Conservation (phyloP, 2,113 vertebrate genomes). For the Cichladusa arquata region DNA sequence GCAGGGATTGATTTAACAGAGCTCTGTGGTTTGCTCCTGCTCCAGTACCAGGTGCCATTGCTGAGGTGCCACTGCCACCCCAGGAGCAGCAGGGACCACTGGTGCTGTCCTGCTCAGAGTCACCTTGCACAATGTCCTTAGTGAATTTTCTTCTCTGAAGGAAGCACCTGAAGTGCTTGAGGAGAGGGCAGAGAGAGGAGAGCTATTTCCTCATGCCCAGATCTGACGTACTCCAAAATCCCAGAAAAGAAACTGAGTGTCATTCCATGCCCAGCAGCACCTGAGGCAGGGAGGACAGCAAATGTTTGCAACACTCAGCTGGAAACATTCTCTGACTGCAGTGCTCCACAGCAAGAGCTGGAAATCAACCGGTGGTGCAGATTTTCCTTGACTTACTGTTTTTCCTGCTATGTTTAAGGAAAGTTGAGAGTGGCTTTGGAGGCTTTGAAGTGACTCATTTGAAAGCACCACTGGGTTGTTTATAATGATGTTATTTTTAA, state of each 20-base stretch:
- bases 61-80: background rate
- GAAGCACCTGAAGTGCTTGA: background rate
- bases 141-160: background rate
- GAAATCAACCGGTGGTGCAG: background rate
- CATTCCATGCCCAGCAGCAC: background rate
- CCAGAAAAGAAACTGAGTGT: background rate
- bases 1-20: background rate
- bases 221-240: background rate
- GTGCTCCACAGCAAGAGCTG: background rate
- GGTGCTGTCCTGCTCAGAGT: background rate
- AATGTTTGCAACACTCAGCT: background rate
- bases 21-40: background rate
- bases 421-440: background rate
- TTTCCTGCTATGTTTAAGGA: rapidly evolving
- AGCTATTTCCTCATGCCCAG: background rate
- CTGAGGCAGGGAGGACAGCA: background rate
- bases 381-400: background rate
- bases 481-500: background rate
- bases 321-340: background rate
- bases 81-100: background rate
- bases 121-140: background rate
- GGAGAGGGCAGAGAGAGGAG: background rate
- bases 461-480: background rate
- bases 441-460: background rate
- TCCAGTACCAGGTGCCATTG: rapidly evolving